phyloP scores from a whole-genome alignment of 2,888 invertebrate genomes.

The Herminia tarsipennalis region DNA sequence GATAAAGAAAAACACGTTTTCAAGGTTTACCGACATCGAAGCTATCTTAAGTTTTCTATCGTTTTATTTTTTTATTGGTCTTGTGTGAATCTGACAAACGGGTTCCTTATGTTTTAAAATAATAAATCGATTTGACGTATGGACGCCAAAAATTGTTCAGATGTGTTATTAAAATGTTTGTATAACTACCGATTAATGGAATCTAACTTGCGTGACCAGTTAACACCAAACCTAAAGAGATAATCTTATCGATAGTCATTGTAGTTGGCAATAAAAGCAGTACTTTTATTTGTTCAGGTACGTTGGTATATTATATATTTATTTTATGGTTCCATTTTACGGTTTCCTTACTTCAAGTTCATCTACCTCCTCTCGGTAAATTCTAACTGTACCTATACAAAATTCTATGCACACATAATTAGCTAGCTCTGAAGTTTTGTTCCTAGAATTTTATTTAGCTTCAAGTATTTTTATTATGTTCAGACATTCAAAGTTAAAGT shows the following conservation, averaged over 20 bases:
- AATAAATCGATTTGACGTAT: constrained; percentile 32
- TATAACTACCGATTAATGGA: not conserved
- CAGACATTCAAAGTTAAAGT: not conserved
- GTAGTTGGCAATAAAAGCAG: constrained; percentile 12
- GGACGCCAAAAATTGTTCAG: constrained; percentile 19
- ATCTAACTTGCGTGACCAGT: constrained; percentile 7
- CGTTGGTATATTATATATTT: too few species aligned
- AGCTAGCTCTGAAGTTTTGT: constrained; percentile 1
- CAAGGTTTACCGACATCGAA: constrained; percentile 43
- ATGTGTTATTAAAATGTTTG: constrained; percentile 20
- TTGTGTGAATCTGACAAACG: constrained; percentile 39
- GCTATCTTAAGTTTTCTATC: constrained; percentile 20
- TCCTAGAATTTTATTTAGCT: constrained; percentile 3
- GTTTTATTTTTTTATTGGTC: constrained; percentile 39
- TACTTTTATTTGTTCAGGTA: constrained; percentile 4
- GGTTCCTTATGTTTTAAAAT: constrained; percentile 28
- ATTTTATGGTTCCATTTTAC: constrained; percentile 27
- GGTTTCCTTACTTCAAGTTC: constrained; percentile 29
- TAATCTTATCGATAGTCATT: constrained; percentile 21
- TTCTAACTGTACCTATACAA: constrained; percentile 12
- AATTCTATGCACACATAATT: constrained; percentile 7
- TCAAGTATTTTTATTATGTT: not conserved
- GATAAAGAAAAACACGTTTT: constrained; percentile 50
- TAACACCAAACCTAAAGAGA: constrained; percentile 8
- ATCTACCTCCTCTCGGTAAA: constrained; percentile 21